Evolutionary conservation across 2,113 vertebrate species (phyloP).

Genomic region (Psittacara wagleri): DNA sequence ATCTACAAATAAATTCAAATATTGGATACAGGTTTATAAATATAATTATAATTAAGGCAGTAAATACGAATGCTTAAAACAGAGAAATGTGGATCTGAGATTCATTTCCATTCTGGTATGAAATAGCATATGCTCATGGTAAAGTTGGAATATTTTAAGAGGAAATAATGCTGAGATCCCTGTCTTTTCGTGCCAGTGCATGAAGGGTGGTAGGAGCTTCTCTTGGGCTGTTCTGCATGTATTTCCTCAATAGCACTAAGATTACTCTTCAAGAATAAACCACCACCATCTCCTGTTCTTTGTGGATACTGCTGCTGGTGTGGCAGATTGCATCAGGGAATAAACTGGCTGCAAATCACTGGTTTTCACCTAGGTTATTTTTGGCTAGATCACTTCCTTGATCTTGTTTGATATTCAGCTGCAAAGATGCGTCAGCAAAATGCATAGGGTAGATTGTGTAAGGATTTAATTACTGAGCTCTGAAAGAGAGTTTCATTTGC

Average conservation of each 20-base stretch:
- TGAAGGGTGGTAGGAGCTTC: not conserved
- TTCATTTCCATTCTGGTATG: not conserved
- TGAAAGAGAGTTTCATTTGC: not conserved
- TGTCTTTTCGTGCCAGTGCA: not conserved
- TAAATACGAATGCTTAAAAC: not conserved
- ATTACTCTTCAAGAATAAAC: not conserved
- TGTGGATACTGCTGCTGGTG: not conserved
- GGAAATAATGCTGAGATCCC: not conserved
- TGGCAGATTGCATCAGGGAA: not conserved
- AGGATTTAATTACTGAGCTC: constrained; percentile 19
- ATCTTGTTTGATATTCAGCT: not conserved
- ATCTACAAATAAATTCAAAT: not conserved
- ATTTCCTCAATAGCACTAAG: not conserved
- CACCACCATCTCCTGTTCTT: not conserved
- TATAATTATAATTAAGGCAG: not conserved
- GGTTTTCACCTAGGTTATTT: not conserved
- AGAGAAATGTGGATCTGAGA: not conserved
- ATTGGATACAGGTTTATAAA: not conserved
- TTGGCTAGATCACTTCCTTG: not conserved
- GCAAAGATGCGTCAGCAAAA: constrained; percentile 20
- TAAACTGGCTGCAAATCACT: not conserved
- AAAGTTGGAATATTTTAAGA: not conserved
- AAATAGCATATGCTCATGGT: not conserved
- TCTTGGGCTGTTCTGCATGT: not conserved
- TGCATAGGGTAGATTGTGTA: not conserved